Base-by-base conservation (phyloP, 2,888 invertebrate genomes). In the Caenorhabditis panamensis region DNA sequence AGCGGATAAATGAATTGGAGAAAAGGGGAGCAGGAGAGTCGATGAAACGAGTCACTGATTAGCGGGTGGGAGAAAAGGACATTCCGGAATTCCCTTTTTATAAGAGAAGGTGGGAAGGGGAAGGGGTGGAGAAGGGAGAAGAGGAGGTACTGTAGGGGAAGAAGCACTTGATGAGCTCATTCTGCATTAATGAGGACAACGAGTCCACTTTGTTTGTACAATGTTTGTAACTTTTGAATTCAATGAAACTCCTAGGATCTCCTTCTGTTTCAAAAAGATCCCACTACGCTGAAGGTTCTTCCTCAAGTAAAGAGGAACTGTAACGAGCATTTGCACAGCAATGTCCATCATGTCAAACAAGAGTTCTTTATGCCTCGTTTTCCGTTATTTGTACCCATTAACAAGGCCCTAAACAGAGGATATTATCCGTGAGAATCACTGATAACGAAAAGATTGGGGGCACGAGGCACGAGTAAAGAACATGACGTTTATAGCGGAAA, bases 1-100 rank as follows among this genome's bases (percentile, higher is more conserved):
- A 63, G 51, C 51, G 63, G 51, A 63, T 63, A 63, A 49, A 63
- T 63, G 51, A 51, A 47, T 28, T 58, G 56, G 56, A 16, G 18
- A 20, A 13, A 36, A 64, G 41, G 8, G 13, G 53, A 51, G 28
- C n/a, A 20, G 49, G 37, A 18, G 28, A 51, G 51, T 13, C 36
- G 51, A 51, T 66, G 66, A 67, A 67, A 58, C 28, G 53, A 64
- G 41, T n/a, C 44, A 47, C 56, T 67, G 67, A 67, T 67, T 67
- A 67, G 58, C 11, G 24, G 41, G 44, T 26, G 61, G 26, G 49
- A n/a, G n/a, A n/a, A 36, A 36, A 36, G 37, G 37, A 58, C 36
- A 36, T 37, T 58, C 58, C 16, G 3, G 53, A 49, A 37, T n/a
- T n/a, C n/a, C n/a, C n/a, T n/a, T n/a, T n/a, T n/a, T n/a, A n/a